Base-by-base conservation (phyloP, 2,797 vertebrate species). In the Rhabdophis nuchalis region DNA sequence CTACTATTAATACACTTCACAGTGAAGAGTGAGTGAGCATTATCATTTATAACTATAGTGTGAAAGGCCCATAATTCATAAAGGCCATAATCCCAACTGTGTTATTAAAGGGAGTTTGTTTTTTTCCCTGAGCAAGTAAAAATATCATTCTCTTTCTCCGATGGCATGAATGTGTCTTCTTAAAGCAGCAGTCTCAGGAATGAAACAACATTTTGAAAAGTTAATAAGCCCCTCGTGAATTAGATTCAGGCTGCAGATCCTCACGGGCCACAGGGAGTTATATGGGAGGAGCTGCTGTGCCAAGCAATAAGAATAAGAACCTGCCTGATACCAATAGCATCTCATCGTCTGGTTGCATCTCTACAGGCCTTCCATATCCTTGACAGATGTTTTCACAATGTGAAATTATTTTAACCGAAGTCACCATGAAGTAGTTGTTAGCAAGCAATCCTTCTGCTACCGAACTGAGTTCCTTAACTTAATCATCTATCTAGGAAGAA, bases 11-110 rank as follows among this genome's bases (percentile, higher is more conserved):
- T 97, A 95, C 95, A 96, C 72, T 91, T 97, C 93, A 94, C 92
- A 91, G 89, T 91, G 95, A 96, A 93, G 85, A 95, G 29, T 93
- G 89, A 96, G 95, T 94, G 93, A 82, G 36, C 72, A 82, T 96
- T 97, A 95, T 68, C 54, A 50, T 87, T 96, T 97, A 96, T 96
- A 96, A 96, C 92, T 95, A 94, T 92, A 86, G 29, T 94, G 61
- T 95, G 93, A 97, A 97, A 86, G 91, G 86, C 58, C 85, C 88
- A 95, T 97, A 97, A 96, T 94, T 97, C 95, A 97, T 95, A 97
- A 94, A 94, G 94, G 93, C 87, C 36, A 85, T 90, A 94, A 95
- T 90, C 92, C 61, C 91, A 95, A 64, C 93, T 95, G 95, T 96
- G 93, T 96, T 96, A 96, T 95, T 97, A 96, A 97, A 96, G 72